Conservation (phyloP, 2,113 vertebrate species). For the Oceanites oceanicus region DNA sequence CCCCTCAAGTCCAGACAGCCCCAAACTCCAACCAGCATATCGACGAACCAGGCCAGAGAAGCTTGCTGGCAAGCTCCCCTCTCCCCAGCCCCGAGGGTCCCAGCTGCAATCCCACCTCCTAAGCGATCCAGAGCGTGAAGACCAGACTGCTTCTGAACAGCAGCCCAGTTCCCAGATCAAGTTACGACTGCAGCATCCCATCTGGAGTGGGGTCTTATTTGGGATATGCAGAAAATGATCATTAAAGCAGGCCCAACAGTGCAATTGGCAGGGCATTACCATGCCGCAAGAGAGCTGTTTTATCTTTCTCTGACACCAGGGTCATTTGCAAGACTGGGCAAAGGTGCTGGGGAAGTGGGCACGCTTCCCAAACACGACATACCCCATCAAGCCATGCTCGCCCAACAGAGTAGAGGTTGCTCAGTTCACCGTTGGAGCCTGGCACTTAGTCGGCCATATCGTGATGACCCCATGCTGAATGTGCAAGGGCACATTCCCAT, state of each 20-base stretch:
- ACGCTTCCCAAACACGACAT: not conserved
- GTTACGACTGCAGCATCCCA: not conserved
- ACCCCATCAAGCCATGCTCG: accelerated
- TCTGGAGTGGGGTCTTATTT: not conserved
- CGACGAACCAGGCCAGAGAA: not conserved
- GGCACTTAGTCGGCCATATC: accelerated
- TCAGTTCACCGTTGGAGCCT: accelerated
- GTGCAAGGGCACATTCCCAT: not conserved
- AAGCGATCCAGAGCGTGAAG: not conserved
- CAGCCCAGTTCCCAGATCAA: not conserved
- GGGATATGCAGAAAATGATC: not conserved
- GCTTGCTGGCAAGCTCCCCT: not conserved
- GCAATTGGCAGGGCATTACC: not conserved
- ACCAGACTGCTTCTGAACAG: not conserved
- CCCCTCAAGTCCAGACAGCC: conserved; percentile 6
- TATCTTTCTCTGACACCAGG: not conserved
- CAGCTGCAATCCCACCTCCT: not conserved
- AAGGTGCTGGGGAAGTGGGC: not conserved
- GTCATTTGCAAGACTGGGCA: not conserved
- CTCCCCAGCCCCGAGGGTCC: not conserved
- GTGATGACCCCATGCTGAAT: not conserved
- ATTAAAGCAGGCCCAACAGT: not conserved
- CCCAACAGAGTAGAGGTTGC: accelerated
- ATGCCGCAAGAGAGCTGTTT: not conserved
- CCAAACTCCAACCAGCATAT: not conserved